A percentile compares a stretch with the other conserved stretches of the same genome.
phyloP scores from a whole-genome alignment of 64 coral and sea anemone species.

The Catalaphyllia jardinei region DNA sequence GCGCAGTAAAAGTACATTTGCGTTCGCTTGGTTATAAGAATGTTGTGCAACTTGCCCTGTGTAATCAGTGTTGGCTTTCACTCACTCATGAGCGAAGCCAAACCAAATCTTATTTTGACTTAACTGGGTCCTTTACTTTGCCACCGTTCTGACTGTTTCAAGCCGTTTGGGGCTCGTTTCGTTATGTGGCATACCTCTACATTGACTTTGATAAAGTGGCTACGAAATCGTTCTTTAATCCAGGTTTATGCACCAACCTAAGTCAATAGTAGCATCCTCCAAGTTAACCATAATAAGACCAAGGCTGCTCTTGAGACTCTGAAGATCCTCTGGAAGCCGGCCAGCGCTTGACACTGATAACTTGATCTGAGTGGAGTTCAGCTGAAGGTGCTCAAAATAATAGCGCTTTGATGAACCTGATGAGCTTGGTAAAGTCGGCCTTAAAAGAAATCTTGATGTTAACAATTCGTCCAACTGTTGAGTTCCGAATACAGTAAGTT shows the following conservation, averaged over 20 bases:
- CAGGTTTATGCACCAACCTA: constrained; percentile 58
- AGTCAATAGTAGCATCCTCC: constrained; percentile 87
- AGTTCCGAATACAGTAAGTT: too few species aligned
- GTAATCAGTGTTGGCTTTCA: too few species aligned
- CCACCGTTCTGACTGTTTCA: too few species aligned
- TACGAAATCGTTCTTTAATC: neutral
- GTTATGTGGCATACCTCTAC: too few species aligned
- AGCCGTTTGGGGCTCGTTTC: too few species aligned
- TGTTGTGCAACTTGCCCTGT: too few species aligned
- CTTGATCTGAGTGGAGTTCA: constrained; percentile 90
- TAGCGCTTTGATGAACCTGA: constrained; percentile 68
- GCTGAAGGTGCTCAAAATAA: constrained; percentile 92
- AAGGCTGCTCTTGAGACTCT: constrained; percentile 73
- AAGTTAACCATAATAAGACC: constrained; percentile 90
- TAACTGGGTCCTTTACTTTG: too few species aligned
- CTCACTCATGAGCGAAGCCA: too few species aligned
- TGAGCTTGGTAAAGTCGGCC: constrained; percentile 54
- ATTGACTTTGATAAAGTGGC: too few species aligned
- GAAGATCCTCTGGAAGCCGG: constrained; percentile 77
- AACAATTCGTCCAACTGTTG: neutral
- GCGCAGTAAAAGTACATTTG: too few species aligned
- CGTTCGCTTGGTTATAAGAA: too few species aligned
- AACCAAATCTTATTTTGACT: too few species aligned
- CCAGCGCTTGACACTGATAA: constrained; percentile 82
- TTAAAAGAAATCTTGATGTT: neutral